Base-by-base conservation (phyloP, 2,113 vertebrate genomes). In the Bubo bubo region DNA sequence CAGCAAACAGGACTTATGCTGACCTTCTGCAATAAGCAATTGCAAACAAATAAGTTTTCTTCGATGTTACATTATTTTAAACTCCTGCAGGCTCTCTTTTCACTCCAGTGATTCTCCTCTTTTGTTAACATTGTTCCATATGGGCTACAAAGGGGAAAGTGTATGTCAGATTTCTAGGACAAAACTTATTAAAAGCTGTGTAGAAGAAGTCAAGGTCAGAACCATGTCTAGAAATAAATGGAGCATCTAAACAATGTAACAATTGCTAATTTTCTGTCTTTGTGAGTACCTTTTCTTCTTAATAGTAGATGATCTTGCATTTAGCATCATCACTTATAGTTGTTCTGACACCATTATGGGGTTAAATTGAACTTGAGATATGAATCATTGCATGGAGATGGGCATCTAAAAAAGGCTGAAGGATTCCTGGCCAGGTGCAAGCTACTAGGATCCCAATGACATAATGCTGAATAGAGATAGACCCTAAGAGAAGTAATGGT, bases 401-500 rank as follows among this genome's bases (percentile, higher is more conserved):
- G 27, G 6, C 9, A 56, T 62, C 45, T 86, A 50, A 62, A 59
- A 76, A 86, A 88, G 5, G 15, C 41, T 30, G 26, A 73, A 64
- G 10, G 60, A 58, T 47, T 92, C 12, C 37, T 80, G 71, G 10
- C 28, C n/a, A 88, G 9, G 24, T 62, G 18, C 43, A 82, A 93
- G 13, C 21, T 35, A 5, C 27, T 60, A 52, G 39, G 49, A 72
- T 52, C 24, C 18, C 0, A 0, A 10, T 73, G 49, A 58, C 20
- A 50, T 60, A 70, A 52, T 21, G 10, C 14, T 83, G 37, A 90
- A 45, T 39, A 68, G 39, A 93, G 14, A 10, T 47, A 88, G 50
- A 53, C 26, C 13, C 6, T 66, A 77, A 72, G n/a, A 43, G 19
- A 56, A 56, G 19, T 10, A 76, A 34, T 11, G 3, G 2, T 80